Evolutionary conservation across 2,797 vertebrate species (phyloP), one percentile per base, ranked within the genome.

Genomic region (Iguana delicatissima): DNA sequence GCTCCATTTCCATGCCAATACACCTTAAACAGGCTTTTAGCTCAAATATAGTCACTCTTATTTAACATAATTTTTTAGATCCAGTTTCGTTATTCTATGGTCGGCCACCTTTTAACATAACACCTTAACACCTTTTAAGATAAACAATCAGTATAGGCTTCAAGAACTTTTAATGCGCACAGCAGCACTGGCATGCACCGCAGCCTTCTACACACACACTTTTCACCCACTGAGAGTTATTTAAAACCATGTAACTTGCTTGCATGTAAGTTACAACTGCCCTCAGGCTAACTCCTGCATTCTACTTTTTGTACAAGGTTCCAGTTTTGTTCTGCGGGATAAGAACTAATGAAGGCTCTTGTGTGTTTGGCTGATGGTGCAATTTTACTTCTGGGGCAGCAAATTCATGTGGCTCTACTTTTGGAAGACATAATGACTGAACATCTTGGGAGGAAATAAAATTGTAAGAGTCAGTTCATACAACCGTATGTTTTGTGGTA

Each of bases 171-270:
- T 87, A 67, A 76, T 50, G 88, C n/a, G 80, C 62, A 52, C 26
- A 69, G 57, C 50, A 38, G 83, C 52, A 52, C 55, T 90, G 88
- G 89, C 6, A 91, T 9, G 50, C 80, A 18, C 12, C 52, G 20
- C 46, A 86, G 35, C 38, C 29, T 59, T 76, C 59, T 62, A 62
- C 20, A 62, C 59, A 62, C 64, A 10, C n/a, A 46, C 16, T 50
- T 35, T 20, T 32, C 6, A 76, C 91, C 87, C 38, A 82, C 26
- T 1, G 1, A 1, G 85, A 94, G 73, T 93, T 93, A 90, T 88
- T 80, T 90, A 95, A 95, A 93, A 93, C 35, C 80, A 59, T 82
- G 89, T 91, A 94, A 94, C 93, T 93, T 89, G 64, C 89, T 93
- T 84, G 93, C 89, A 93, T 84, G 42, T 24, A 73, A 90, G 80